Evolutionary conservation across 2,113 vertebrate genomes (phyloP).

Genomic region (Nestor notabilis): DNA sequence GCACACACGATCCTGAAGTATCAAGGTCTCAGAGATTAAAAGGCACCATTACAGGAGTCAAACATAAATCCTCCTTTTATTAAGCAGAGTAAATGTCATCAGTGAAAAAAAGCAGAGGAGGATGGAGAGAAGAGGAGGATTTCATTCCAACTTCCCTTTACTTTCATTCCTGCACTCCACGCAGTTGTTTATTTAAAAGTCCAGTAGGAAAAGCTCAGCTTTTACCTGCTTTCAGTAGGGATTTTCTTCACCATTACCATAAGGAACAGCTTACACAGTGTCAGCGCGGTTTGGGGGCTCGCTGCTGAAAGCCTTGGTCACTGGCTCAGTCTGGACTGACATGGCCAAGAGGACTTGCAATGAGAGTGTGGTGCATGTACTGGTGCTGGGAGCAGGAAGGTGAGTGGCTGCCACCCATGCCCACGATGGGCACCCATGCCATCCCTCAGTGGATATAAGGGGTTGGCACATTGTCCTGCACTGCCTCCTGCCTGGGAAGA

Average conservation of each 20-base stretch:
- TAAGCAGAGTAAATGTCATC: conserved; percentile 67
- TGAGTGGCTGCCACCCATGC: rapidly evolving
- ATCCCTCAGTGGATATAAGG: rapidly evolving
- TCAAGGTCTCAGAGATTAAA: neutral
- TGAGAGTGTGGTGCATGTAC: neutral
- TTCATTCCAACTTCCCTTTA: conserved; percentile 38
- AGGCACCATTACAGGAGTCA: conserved; percentile 38
- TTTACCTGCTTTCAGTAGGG: neutral
- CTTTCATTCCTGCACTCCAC: neutral
- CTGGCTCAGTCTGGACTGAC: neutral
- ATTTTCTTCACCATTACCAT: neutral
- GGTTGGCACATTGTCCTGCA: neutral
- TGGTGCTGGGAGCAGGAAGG: neutral
- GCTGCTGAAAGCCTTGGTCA: rapidly evolving
- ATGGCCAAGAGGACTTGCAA: rapidly evolving
- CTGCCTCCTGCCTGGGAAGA: no score
- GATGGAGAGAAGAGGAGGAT: conserved; percentile 35
- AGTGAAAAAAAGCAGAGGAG: conserved; percentile 58
- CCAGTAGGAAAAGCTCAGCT: neutral
- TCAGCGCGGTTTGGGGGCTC: neutral
- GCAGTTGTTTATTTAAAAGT: conserved; percentile 30
- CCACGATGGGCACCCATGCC: neutral
- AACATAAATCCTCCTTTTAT: conserved; percentile 66
- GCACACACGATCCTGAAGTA: neutral
- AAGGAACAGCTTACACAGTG: neutral